A percentile compares a stretch with the other conserved stretches of the same genome.
Evolutionary conservation across 1,140 invertebrate genomes (phyloP).

Genomic region (Saccostrea cuccullata): DNA sequence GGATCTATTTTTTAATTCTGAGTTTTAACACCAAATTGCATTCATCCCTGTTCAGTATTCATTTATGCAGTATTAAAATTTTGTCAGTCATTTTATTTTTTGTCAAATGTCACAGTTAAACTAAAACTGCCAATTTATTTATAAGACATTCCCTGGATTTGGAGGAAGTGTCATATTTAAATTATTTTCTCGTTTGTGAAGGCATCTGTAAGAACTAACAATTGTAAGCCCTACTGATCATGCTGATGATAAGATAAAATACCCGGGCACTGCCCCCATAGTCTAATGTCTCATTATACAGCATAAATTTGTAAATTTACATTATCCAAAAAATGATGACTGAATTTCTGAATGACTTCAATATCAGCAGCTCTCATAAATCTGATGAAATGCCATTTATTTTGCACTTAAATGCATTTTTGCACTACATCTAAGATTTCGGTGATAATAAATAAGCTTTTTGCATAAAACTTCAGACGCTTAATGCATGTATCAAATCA

Average conservation of each 20-base stretch:
- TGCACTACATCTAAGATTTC: conserved; percentile 10
- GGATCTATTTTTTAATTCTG: too few relatives aligned
- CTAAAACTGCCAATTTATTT: background rate
- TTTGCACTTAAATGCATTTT: conserved; percentile 14
- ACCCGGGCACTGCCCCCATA: background rate
- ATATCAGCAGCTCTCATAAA: background rate
- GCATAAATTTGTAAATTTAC: conserved; percentile 14
- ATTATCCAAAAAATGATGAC: conserved; percentile 7
- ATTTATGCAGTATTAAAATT: too few relatives aligned
- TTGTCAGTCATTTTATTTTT: too few relatives aligned
- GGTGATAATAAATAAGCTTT: background rate
- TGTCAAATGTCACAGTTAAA: too few relatives aligned
- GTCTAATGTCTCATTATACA: background rate
- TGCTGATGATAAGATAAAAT: background rate
- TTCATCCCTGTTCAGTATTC: too few relatives aligned
- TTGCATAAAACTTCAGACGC: background rate
- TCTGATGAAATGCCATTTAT: background rate
- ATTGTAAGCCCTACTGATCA: background rate
- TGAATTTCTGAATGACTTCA: conserved; percentile 26
- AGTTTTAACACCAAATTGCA: too few relatives aligned
- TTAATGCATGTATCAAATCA: too few relatives aligned
- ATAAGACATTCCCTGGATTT: background rate
- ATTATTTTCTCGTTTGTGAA: too few relatives aligned
- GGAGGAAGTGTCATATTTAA: too few relatives aligned
- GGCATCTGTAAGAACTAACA: too few relatives aligned